Conservation (phyloP, 1,140 invertebrate species). For the Drosophila grimshawi region DNA sequence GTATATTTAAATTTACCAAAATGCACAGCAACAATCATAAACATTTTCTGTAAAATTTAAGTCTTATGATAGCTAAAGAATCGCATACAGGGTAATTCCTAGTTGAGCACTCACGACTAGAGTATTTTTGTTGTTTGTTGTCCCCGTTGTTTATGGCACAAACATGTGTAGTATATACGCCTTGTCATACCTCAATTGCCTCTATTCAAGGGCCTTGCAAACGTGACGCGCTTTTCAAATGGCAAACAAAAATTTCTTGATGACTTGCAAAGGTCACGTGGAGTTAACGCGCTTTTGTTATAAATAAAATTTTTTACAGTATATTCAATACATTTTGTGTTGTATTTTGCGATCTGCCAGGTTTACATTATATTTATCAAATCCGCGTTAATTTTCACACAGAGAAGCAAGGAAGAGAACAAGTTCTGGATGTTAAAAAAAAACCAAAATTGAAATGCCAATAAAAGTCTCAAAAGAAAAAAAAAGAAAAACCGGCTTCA, state of each 20-base stretch:
- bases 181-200: not conserved
- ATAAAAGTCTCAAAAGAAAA: slow-evolving; percentile 32
- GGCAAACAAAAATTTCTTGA: slow-evolving; percentile 49
- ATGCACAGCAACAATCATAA: no score
- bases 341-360: not conserved
- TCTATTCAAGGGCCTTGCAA: slow-evolving; percentile 40
- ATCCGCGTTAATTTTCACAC: slow-evolving; percentile 56
- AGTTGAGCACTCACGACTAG: no score
- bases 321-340: slow-evolving; percentile 1
- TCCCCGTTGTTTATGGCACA: slow-evolving; percentile 4
- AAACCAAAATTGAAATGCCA: slow-evolving; percentile 27
- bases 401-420: slow-evolving; percentile 37
- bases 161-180: slow-evolving; percentile 6
- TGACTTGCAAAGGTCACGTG: slow-evolving; percentile 54
- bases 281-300: slow-evolving; percentile 49
- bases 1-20: no score
- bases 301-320: slow-evolving; percentile 9
- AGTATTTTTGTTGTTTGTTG: no score
- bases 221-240: slow-evolving; percentile 57
- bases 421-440: slow-evolving; percentile 56
- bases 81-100: no score
- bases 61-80: no score
- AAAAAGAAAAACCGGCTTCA: slow-evolving; percentile 61
- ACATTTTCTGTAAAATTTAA: no score
- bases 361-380: slow-evolving; percentile 47